Percentiles rank a stretch among this genome's conserved stretches.
Evolutionary conservation across 2,797 vertebrate species (phyloP).

Genomic region (Hylomyscus alleni): DNA sequence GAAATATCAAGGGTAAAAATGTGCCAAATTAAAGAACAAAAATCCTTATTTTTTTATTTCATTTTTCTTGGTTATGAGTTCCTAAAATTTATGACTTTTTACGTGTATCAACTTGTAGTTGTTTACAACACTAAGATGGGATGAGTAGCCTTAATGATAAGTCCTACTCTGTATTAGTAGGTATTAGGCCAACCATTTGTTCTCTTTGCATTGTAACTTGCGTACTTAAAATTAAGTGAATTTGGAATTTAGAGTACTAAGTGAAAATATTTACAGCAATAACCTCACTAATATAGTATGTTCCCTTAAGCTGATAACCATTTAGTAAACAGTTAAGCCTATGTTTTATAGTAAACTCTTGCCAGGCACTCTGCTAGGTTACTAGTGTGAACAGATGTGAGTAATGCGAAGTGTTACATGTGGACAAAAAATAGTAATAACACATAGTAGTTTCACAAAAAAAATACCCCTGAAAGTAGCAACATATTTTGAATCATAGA

Average conservation of each 20-base stretch:
- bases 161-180: not conserved
- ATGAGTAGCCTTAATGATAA: not conserved
- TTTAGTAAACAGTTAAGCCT: constrained; percentile 17
- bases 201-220: constrained; percentile 41
- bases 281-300: not conserved
- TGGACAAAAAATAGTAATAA: not conserved
- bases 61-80: not conserved
- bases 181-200: not conserved
- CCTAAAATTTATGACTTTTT: not conserved
- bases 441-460: not conserved
- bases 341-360: not conserved
- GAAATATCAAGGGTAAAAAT: not conserved
- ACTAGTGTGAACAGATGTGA: not conserved
- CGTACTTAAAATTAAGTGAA: constrained; percentile 41
- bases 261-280: not conserved
- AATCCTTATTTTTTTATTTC: not conserved
- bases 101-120: constrained; percentile 7
- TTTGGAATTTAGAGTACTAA: constrained; percentile 32
- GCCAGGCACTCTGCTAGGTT: not conserved
- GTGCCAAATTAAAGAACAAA: not conserved
- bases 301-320: not conserved
- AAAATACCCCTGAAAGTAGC: constrained; percentile 36
- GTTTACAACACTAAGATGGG: constrained; percentile 6
- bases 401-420: not conserved
- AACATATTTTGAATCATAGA: not conserved